A percentile compares a stretch with the other conserved stretches of the same genome.
Conservation (phyloP, 1,140 invertebrate genomes). For the Hyles euphorbiae region DNA sequence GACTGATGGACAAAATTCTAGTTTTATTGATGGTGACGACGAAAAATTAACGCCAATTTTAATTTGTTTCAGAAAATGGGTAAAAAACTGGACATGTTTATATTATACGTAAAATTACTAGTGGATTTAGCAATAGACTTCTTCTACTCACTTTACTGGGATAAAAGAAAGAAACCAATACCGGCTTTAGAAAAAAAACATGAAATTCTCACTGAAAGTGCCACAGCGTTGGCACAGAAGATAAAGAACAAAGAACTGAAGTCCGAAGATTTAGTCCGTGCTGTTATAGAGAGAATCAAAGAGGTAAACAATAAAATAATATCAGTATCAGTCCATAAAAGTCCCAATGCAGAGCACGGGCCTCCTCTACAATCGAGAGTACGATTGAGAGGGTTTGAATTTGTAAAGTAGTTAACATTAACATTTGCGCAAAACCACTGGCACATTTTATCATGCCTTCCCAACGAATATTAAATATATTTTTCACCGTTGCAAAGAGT, state of each 20-base stretch:
- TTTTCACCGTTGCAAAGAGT: too few relatives aligned
- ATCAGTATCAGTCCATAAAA: too few relatives aligned
- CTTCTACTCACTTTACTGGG: slow-evolving; percentile 73
- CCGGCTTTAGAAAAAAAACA: slow-evolving; percentile 76
- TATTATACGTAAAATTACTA: slow-evolving; percentile 34
- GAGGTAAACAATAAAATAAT: slow-evolving; percentile 70
- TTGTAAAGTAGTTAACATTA: too few relatives aligned
- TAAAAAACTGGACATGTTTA: slow-evolving; percentile 20
- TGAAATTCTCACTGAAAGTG: slow-evolving; percentile 79
- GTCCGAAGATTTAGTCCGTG: slow-evolving; percentile 82
- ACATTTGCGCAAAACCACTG: too few relatives aligned
- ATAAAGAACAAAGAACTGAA: slow-evolving; percentile 80
- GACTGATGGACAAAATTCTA: too few relatives aligned
- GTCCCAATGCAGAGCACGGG: too few relatives aligned
- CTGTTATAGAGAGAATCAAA: slow-evolving; percentile 87
- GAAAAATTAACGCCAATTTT: too few relatives aligned
- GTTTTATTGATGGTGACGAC: too few relatives aligned
- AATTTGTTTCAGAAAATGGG: slow-evolving; percentile 12
- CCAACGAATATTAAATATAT: too few relatives aligned
- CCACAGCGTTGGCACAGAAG: slow-evolving; percentile 78
- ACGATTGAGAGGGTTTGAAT: too few relatives aligned
- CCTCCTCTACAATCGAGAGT: too few relatives aligned
- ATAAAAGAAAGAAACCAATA: slow-evolving; percentile 72
- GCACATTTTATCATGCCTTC: too few relatives aligned
- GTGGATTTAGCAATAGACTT: slow-evolving; percentile 60